Base-by-base conservation (phyloP, 2,113 vertebrate genomes). In the Siniperca knerii region DNA sequence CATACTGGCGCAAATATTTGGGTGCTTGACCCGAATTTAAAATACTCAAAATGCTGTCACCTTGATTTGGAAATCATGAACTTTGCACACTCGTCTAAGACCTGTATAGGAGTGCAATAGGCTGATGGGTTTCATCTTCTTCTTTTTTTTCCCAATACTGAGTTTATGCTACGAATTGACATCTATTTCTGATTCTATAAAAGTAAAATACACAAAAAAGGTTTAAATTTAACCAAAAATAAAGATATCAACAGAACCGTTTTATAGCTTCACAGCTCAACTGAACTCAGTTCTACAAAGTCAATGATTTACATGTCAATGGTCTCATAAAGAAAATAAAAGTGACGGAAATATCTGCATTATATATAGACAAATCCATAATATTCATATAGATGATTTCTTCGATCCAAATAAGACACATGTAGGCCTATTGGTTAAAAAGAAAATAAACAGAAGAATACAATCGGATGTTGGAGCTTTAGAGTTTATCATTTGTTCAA, bases 401-500 rank as follows among this genome's bases (percentile, higher is more conserved):
- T 93, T 94, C 79, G 88, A 94, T 94, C 95, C 93, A 95, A 95
- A 94, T 96, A 96, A 96, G 95, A 96, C 96, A 96, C 95, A 89
- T 96, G 93, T 94, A 93, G 92, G 92, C 93, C 90, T 93, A 95
- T 95, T 95, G 94, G 94, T 96, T 95, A 93, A 95, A 94, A 92
- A 85, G 79, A 79, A 71, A 64, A 72, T 0, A 33, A 42, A 88
- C 62, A 90, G 87, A 95, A 96, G 94, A 92, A 95, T 95, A 96
- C 97, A 97, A 95, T 96, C 96, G 94, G 90, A 96, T 95, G 96
- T 96, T 95, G 96, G 95, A 96, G 97, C 94, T 97, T 97, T 97
- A 96, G 96, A 97, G 97, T 97, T 96, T 97, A 97, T 97, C 96
- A 97, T 93, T 97, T 98, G 97, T 97, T 98, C 97, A 97, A 97